Percentiles rank a stretch among this genome's conserved stretches.
phyloP scores from a whole-genome alignment of 2,888 invertebrate genomes.

The Pimpla rufipes region DNA sequence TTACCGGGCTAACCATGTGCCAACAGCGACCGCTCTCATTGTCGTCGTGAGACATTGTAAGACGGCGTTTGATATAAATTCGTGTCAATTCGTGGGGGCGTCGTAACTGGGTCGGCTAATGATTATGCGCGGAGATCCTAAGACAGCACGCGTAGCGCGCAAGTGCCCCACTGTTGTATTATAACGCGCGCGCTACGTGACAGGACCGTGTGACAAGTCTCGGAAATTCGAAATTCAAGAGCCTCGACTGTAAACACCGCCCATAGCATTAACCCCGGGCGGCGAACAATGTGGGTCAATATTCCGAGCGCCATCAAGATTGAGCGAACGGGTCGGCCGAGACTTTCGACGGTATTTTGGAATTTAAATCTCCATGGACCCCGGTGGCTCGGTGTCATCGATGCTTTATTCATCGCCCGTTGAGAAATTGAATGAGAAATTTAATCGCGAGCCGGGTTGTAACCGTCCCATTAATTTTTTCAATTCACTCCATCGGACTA shows the following conservation, averaged over 20 bases:
- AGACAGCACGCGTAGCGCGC: conserved; percentile 68
- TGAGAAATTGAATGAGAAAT: not conserved
- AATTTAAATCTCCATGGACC: not conserved
- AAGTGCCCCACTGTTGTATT: conserved; percentile 67
- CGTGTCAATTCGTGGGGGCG: conserved; percentile 75
- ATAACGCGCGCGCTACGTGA: conserved; percentile 68
- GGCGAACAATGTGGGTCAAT: conserved; percentile 75
- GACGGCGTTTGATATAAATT: conserved; percentile 70
- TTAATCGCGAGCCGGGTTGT: not conserved
- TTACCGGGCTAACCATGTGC: conserved; percentile 17
- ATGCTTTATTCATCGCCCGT: conserved; percentile 2
- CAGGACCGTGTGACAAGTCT: conserved; percentile 10
- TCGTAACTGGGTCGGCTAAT: conserved; percentile 74
- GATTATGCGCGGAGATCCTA: conserved; percentile 72
- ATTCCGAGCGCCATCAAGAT: conserved; percentile 20
- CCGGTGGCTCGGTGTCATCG: not conserved
- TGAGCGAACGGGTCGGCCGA: not conserved
- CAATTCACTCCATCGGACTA: no score
- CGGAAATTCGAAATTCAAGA: conserved; percentile 9
- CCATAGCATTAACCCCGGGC: conserved; percentile 72
- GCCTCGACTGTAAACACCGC: conserved; percentile 66
- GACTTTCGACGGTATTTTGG: not conserved
- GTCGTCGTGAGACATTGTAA: conserved; percentile 50
- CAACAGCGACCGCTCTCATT: conserved; percentile 15
- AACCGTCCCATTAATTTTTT: no score